phyloP scores from a whole-genome alignment of 2,888 invertebrate species.

The Drosophila eohydei region DNA sequence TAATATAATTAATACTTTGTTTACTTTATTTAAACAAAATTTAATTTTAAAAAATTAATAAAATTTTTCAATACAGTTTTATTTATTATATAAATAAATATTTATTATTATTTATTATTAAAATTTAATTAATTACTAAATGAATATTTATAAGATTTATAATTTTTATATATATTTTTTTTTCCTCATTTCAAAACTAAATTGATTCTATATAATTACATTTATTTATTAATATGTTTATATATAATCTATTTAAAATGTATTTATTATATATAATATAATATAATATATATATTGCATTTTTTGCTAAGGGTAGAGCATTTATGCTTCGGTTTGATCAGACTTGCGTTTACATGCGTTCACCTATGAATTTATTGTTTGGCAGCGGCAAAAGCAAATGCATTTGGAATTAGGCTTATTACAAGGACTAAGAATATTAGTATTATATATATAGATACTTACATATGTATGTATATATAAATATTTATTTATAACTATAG shows the following conservation, averaged over 20 bases:
- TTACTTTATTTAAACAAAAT: background rate
- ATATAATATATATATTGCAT: background rate
- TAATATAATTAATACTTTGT: background rate
- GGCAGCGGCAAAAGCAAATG: slow-evolving; percentile 32
- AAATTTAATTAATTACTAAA: too few species aligned
- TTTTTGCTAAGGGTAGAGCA: slow-evolving; percentile 5
- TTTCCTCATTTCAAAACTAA: too few species aligned
- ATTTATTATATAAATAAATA: too few species aligned
- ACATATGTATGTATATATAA: background rate
- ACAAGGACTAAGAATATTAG: slow-evolving; percentile 45
- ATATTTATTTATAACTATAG: slow-evolving; percentile 20
- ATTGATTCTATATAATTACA: too few species aligned
- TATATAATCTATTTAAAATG: too few species aligned
- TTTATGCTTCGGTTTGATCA: slow-evolving; percentile 3
- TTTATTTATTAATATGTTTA: too few species aligned
- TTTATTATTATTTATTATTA: too few species aligned
- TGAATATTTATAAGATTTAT: too few species aligned
- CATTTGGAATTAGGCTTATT: slow-evolving; percentile 59
- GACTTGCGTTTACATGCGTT: background rate
- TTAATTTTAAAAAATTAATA: too few species aligned
- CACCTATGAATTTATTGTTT: slow-evolving; percentile 28
- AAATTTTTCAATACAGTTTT: too few species aligned
- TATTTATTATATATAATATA: background rate
- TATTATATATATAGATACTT: slow-evolving; percentile 8
- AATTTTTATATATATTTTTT: too few species aligned